Base-by-base conservation (phyloP, 1,140 invertebrate species). In the Forficula auricularia region DNA sequence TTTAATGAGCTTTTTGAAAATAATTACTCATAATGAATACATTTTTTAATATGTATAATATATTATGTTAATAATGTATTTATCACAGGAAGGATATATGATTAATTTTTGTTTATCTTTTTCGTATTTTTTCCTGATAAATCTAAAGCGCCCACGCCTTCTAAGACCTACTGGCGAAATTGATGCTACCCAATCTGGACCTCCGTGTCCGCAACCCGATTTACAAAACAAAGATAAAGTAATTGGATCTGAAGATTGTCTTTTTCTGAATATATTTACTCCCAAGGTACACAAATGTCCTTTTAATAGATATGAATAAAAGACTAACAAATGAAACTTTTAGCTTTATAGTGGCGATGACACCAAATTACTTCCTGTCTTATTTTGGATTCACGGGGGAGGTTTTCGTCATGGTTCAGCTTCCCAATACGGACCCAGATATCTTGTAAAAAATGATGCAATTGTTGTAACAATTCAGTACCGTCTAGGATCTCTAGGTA, bases 391-490 rank as follows among this genome's bases (percentile, higher is more conserved):
- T 40, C 73, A 75, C 37, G 72, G 73, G 0, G 74, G 74, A 2
- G 71, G 71, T 32, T 75, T 74, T 47, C 54, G 65, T 49, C 65
- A 64, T 45, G 79, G 78, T 8, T 75, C 77, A 2, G 68, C 75
- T 0, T 66, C 66, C 15, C 63, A 75, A 19, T 80, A 79, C 52
- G 72, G 71, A 19, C 70, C 72, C 37, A 57, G 61, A 43, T 64
- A 75, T 40, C 57, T 80, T 10, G 64, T 77, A 2, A 66, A 70
- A 8, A 67, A 78, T 51, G 66, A 71, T 13, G 58, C 81, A 15
- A 70, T 88, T 12, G 67, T 88, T 2, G 80, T 87, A 1, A 76
- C 81, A 0, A 72, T 86, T 16, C 83, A 88, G 48, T 88, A 88
- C 49, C 67, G 84, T 45, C 61, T 87, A 10, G 84, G 83, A 35